Conservation (phyloP, 2,797 vertebrate species). For the Epinephelus awoara region DNA sequence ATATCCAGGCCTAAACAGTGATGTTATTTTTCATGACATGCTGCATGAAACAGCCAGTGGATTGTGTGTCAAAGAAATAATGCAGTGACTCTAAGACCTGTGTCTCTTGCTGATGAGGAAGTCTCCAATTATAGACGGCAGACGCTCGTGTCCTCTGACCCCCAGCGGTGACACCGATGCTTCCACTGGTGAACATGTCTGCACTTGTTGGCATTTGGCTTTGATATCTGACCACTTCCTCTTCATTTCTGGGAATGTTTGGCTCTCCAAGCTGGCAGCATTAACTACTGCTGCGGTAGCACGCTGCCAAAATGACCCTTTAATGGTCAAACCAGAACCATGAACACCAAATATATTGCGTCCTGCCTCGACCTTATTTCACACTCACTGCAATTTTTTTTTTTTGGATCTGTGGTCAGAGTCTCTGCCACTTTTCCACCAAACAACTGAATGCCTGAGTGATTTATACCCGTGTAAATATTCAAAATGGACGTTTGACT, state of each 20-base stretch:
- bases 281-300: not conserved
- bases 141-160: slow-evolving; percentile 8
- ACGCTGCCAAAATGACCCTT: not conserved
- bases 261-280: not conserved
- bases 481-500: not conserved
- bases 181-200: not conserved
- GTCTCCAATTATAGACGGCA: slow-evolving; percentile 26
- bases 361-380: not conserved
- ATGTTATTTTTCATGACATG: not conserved
- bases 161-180: not conserved
- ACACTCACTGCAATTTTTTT: not conserved
- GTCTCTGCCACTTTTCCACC: not conserved
- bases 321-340: slow-evolving; percentile 10
- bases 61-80: not conserved
- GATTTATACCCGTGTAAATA: not conserved
- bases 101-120: slow-evolving; percentile 21
- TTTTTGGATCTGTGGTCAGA: not conserved
- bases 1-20: not conserved
- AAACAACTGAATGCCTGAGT: not conserved
- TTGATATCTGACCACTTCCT: slow-evolving; percentile 34
- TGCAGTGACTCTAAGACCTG: not conserved
- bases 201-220: slow-evolving; percentile 17
- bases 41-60: not conserved
- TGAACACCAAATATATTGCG: not conserved
- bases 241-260: slow-evolving; percentile 14